Base-by-base conservation (phyloP, 2,888 invertebrate species). In the Aphodius granarius region DNA sequence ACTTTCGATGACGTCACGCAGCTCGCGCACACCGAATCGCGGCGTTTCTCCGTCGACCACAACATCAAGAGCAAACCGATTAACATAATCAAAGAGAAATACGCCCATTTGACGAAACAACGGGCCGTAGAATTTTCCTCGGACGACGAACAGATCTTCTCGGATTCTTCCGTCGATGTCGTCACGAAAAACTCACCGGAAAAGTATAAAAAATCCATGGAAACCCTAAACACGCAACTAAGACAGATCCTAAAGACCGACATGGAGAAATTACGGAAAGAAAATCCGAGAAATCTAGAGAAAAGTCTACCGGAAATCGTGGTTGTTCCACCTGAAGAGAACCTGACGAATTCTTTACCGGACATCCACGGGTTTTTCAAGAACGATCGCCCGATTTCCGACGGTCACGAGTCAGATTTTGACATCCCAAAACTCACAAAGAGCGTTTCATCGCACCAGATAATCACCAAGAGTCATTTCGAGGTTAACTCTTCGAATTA, bases 341-440 rank as follows among this genome's bases (percentile, higher is more conserved):
- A 82, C 13, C 81, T 81, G 21, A 86, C 87, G 0, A 83, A 79
- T 70, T 86, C 86, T 78, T 81, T 87, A 79, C 87, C 87, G 0
- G 84, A 87, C 78, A 85, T 87, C 66, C 79, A 81, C 72, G 79
- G 77, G 4, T 77, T 23, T 65, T 19, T 78, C 64, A 43, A 66
- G n/a, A 23, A 65, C 5, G 70, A 77, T 20, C 6, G 19, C 20
- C 18, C 18, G 5, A 77, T 76, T 9, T 78, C 20, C 6, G 77
- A 77, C 63, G 65, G 73, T 18, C 71, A 77, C 9, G 77, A 77
- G 16, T 77, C 77, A 20, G 77, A 68, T 19, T 68, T 21, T 21
- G 68, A 68, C 3, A 68, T 21, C 0, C 20, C 68, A 16, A 73
- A 73, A 13, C 22, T 64, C 17, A 17, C 66, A 0, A 66, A 73